Evolutionary conservation across 2,797 vertebrate genomes (phyloP).

Genomic region (Simalia tracyae): DNA sequence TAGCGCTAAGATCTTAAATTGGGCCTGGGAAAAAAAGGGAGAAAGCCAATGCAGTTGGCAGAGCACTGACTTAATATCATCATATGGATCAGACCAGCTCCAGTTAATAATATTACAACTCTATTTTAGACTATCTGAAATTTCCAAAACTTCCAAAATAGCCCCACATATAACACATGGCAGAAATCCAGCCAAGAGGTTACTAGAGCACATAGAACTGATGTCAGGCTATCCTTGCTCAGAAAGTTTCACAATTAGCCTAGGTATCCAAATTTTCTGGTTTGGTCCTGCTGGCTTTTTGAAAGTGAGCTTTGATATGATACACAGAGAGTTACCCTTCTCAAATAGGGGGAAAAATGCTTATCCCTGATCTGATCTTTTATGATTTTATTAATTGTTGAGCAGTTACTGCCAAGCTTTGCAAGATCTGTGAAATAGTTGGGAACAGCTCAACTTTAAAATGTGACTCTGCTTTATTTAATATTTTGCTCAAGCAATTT

Average conservation of each 20-base stretch:
- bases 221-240: neutral
- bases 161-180: neutral
- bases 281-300: neutral
- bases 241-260: neutral
- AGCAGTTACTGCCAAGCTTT: conserved; percentile 1
- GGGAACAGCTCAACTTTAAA: conserved; percentile 17
- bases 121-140: neutral
- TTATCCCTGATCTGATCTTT: neutral
- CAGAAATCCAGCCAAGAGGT: neutral
- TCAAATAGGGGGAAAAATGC: neutral
- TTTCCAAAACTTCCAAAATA: neutral
- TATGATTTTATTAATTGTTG: neutral
- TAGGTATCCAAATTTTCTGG: neutral
- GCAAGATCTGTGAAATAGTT: neutral
- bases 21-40: neutral
- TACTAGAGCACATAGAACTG: neutral
- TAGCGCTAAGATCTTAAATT: neutral
- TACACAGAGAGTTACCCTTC: neutral
- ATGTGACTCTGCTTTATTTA: neutral
- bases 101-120: neutral
- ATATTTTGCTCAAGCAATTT: conserved; percentile 27
- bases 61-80: neutral
- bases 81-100: neutral
- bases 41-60: neutral
- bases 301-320: neutral